Conservation (phyloP, 2,797 vertebrate genomes). For the Falco cherrug region DNA sequence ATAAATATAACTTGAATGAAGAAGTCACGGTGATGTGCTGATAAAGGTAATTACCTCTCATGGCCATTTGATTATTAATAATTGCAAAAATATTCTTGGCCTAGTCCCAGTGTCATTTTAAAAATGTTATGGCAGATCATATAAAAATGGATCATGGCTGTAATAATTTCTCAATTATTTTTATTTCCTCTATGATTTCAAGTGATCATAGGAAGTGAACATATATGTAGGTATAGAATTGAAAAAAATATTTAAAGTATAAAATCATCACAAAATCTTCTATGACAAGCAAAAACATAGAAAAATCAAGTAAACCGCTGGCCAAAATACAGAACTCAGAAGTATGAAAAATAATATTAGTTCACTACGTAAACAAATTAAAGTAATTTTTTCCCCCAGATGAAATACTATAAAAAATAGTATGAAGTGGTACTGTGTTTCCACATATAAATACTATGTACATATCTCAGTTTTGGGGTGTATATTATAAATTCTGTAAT, state of each 20-base stretch:
- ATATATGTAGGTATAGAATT: not conserved
- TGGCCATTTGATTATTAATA: not conserved
- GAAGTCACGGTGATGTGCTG: not conserved
- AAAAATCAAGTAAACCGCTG: not conserved
- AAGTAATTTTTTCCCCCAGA: not conserved
- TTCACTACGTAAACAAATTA: not conserved
- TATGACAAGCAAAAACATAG: not conserved
- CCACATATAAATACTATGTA: not conserved
- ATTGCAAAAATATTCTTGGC: not conserved
- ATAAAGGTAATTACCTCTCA: not conserved
- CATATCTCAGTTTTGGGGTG: not conserved
- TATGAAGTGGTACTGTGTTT: not conserved
- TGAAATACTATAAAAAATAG: not conserved
- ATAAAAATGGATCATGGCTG: not conserved
- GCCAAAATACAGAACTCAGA: not conserved
- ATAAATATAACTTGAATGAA: not conserved
- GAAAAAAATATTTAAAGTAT: not conserved
- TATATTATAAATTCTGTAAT: not conserved
- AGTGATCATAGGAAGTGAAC: not conserved
- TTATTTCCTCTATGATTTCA: not conserved
- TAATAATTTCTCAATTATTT: not conserved
- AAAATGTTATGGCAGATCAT: not conserved
- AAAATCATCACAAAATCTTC: not conserved
- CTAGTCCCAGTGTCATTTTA: not conserved
- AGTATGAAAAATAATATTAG: not conserved